phyloP scores from a whole-genome alignment of 2,888 invertebrate genomes.

The Drosophila parthenogenetica region DNA sequence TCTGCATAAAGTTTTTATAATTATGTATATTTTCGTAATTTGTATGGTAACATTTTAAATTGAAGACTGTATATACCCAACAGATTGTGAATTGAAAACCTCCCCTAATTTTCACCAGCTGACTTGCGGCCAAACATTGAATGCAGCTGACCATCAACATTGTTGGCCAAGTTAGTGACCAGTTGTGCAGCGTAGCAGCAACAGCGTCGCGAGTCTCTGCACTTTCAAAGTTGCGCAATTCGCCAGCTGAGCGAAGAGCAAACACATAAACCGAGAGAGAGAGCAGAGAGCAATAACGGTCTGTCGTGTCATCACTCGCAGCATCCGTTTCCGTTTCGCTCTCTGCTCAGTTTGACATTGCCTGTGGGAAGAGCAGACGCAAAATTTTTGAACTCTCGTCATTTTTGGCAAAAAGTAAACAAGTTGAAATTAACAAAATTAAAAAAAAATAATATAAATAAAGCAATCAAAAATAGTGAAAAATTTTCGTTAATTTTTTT shows the following conservation, averaged over 20 bases:
- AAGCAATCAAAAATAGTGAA: conserved; percentile 7
- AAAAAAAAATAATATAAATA: conserved; percentile 9
- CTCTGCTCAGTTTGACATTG: conserved; percentile 56
- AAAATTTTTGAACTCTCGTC: conserved; percentile 43
- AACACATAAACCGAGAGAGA: conserved; percentile 19
- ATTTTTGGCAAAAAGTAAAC: conserved; percentile 62
- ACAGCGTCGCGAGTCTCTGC: conserved; percentile 44
- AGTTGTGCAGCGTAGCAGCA: conserved; percentile 62
- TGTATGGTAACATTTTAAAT: neutral
- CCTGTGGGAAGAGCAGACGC: conserved; percentile 47
- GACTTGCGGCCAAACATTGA: conserved; percentile 28
- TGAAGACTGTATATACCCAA: conserved; percentile 3
- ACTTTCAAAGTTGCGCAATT: conserved; percentile 65
- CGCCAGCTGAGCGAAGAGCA: conserved; percentile 36
- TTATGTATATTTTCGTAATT: no score
- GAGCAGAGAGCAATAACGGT: conserved; percentile 21
- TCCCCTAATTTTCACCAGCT: conserved; percentile 42
- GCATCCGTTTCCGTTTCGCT: conserved; percentile 41
- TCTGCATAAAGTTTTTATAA: no score
- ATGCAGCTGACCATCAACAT: conserved; percentile 49
- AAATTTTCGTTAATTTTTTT: conserved; percentile 11
- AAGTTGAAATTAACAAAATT: conserved; percentile 40
- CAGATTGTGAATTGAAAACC: conserved; percentile 28
- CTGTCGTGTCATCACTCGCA: conserved; percentile 32
- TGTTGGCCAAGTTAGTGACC: conserved; percentile 56